Percentiles rank a stretch among this genome's conserved stretches.
Conservation (phyloP, 2,113 vertebrate genomes). For the Mola mola region DNA sequence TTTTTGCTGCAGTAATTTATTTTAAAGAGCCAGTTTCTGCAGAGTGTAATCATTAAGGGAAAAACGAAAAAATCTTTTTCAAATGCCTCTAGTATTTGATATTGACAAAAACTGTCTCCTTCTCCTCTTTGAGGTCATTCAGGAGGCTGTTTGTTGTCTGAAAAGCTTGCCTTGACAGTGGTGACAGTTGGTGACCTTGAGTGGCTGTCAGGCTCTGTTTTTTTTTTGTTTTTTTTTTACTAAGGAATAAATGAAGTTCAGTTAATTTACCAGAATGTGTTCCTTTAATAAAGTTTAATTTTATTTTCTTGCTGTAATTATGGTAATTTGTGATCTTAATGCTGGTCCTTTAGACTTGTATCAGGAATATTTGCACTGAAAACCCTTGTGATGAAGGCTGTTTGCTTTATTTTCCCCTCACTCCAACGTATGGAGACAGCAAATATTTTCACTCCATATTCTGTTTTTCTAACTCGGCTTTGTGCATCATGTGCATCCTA, state of each 20-base stretch:
- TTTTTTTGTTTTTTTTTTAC: no score
- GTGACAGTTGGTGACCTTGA: no score
- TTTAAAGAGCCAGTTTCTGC: neutral
- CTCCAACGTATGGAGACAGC: constrained; percentile 3
- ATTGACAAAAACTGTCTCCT: no score
- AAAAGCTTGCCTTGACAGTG: no score
- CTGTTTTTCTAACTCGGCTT: constrained; percentile 27
- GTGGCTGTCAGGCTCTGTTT: no score
- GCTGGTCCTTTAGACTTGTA: no score
- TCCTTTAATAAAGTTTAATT: no score
- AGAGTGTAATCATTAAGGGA: neutral
- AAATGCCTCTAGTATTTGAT: neutral
- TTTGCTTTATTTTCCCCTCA: constrained; percentile 7
- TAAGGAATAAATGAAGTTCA: no score
- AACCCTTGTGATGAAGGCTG: no score
- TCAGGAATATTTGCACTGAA: no score
- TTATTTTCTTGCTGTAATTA: no score
- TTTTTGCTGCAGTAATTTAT: neutral
- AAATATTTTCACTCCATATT: constrained; percentile 22
- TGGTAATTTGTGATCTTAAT: neutral
- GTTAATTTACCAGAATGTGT: no score
- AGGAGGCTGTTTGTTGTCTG: neutral
- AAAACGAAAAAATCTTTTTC: neutral
- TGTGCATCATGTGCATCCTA: constrained; percentile 42
- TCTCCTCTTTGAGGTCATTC: neutral